Evolutionary conservation across 2,797 vertebrate genomes (phyloP), one percentile per base, ranked within the genome.

Genomic region (Pagetopsis macropterus): DNA sequence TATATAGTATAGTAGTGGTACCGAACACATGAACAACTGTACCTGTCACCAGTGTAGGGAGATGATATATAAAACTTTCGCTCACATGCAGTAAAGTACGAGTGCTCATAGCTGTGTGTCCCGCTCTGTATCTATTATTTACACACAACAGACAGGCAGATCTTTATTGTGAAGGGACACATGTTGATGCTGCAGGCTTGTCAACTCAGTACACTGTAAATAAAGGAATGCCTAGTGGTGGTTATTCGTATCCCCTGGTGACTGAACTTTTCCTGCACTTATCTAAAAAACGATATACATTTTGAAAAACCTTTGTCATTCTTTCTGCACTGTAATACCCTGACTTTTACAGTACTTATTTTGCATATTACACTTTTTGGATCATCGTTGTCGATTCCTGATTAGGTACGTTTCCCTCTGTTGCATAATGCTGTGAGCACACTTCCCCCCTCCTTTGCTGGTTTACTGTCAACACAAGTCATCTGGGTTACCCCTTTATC

Each of bases 391-490:
- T 85, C 71, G 70, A 58, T 68, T 81, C 52, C 59, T 73, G 77
- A 79, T 88, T 80, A 81, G 84, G 73, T 8, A 33, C 4, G 11
- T 51, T 61, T 68, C 50, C 61, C 65, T 81, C 33, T 46, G 88
- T 86, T 83, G 81, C 85, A 87, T 85, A 83, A 72, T 65, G 76
- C 88, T 74, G 83, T 68, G 58, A 66, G 66, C 73, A 77, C 76
- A 78, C 66, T 62, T 60, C 72, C 51, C 51, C 54, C 58, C 0
- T 58, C 72, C 50, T 70, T 27, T 74, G 68, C 75, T 80, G 76
- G 71, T 87, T 88, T 86, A 37, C 91, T 86, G 90, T 92, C 88
- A 89, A 83, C 89, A 89, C 87, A 83, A 90, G 89, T 88, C 89
- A 84, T 86, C 84, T 77, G 85, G 76, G 87, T 88, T 84, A 59